Evolutionary conservation across 1,140 invertebrate species (phyloP), one percentile per base, ranked within the genome.

Genomic region (Listronotus bonariensis): DNA sequence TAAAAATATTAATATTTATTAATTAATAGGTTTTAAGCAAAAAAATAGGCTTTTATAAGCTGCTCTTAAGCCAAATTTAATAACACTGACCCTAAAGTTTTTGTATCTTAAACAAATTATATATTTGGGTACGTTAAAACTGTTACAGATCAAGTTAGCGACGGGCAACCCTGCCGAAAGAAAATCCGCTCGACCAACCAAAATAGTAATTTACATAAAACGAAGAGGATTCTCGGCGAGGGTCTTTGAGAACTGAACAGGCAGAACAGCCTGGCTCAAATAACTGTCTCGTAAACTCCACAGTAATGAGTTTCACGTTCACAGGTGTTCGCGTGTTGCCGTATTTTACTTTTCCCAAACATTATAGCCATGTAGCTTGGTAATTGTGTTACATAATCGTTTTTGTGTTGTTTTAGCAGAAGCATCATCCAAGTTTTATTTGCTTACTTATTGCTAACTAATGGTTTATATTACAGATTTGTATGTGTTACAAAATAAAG

Each of bases 231-330:
- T 9, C 43, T 59, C 56, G 31, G 34, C 31, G 56, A 48, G 52
- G 60, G 60, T 63, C 60, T 63, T 63, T 53, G 61, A 56, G 61
- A 64, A 64, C 41, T 48, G 52, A 62, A 54, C 52, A 62, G 52
- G 32, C 46, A 48, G 26, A 32, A 38, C 26, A 40, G 32, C 59
- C 62, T 14, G 20, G 34, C 40, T 67, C 65, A 54, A 67, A 67
- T 67, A 67, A 67, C 57, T 67, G 65, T 67, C 65, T 61, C 56
- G 58, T 67, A 67, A 67, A 67, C 58, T 67, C 45, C 43, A 36
- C 57, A 20, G 65, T 67, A 67, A 67, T 67, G 65, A 67, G 65
- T 67, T 67, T 49, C 58, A 67, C 65, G 65, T 67, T 67, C 65
- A 67, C 65, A 67, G 65, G 65, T 67, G 65, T 67, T 67, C 52